These are phyloP conservation scores for Anguilla megastoma DNA, from an alignment of 2,797 vertebrate genomes.

Conservation along the genomic window DNA sequence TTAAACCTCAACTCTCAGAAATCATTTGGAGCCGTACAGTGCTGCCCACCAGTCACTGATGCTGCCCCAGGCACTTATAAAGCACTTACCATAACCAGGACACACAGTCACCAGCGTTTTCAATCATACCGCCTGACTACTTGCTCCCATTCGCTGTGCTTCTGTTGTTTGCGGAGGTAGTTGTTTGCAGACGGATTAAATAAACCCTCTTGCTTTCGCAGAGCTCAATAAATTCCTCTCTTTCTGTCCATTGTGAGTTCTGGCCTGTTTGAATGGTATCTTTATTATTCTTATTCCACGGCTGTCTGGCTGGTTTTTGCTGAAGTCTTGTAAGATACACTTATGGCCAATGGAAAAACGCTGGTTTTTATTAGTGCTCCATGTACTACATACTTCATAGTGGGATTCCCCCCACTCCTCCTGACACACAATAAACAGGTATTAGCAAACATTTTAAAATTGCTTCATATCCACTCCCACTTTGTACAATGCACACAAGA, in stretches of 20 bases:
- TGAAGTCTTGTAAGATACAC: not conserved
- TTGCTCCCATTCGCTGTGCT: not conserved
- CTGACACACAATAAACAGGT: not conserved
- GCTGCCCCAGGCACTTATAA: not conserved
- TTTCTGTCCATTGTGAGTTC: not conserved
- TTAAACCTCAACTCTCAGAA: not conserved
- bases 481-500: not conserved
- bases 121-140: not conserved
- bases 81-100: slow-evolving; percentile 16
- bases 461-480: not conserved
- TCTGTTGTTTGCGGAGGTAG: not conserved
- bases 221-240: not conserved
- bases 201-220: not conserved
- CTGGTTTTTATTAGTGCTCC: not conserved
- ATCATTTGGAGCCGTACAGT: not conserved
- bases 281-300: not conserved
- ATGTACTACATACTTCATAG: too few species aligned
- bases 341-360: not conserved
- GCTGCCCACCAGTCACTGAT: not conserved
- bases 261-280: not conserved
- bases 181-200: not conserved
- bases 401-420: not conserved
- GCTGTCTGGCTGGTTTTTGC: not conserved
- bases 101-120: not conserved
- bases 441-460: not conserved